Evolutionary conservation across 2,113 vertebrate genomes (phyloP), one percentile per base, ranked within the genome.

Genomic region (Salvelinus sp.): DNA sequence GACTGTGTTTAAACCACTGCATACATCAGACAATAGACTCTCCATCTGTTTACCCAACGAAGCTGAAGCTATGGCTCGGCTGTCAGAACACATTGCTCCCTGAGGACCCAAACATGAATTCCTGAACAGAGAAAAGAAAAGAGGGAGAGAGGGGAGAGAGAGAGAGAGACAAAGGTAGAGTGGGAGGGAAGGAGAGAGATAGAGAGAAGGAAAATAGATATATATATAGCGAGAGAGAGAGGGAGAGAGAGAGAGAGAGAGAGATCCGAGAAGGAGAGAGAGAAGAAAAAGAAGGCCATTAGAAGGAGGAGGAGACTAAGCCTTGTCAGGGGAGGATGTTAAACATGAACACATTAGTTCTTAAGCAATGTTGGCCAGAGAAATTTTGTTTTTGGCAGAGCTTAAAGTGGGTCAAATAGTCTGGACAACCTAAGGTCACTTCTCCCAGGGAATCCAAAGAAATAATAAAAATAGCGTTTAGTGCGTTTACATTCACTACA

Each of bases 391-490:
- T 86, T 82, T 88, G 87, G 92, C 92, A 74, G 69, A 66, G 83
- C 75, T 87, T 88, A 94, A 94, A 93, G 12, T 86, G 84, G 91
- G 87, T 88, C 88, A 88, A 90, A 91, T 94, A 94, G 82, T 88
- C 87, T 82, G 73, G 76, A 85, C 72, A 79, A 69, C 76, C n/a
- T 68, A 54, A 80, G 79, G 79, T 85, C 81, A 86, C 78, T 83
- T 80, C 65, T 80, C 18, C 76, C 70, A 64, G 18, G 68, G 68
- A 69, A 74, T 57, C 69, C 74, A 73, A 54, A 74, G 66, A 73
- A 62, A 74, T 64, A 73, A 75, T 79, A 25, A 68, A 78, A 77
- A 79, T 77, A 67, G 23, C 50, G 50, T 18, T n/a, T 48, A 23
- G 38, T 44, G 38, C 82, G 86, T 87, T 78, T 82, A 70, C 89